Evolutionary conservation across 2,113 vertebrate species (phyloP).

Genomic region (Chroicocephalus ridibundus): DNA sequence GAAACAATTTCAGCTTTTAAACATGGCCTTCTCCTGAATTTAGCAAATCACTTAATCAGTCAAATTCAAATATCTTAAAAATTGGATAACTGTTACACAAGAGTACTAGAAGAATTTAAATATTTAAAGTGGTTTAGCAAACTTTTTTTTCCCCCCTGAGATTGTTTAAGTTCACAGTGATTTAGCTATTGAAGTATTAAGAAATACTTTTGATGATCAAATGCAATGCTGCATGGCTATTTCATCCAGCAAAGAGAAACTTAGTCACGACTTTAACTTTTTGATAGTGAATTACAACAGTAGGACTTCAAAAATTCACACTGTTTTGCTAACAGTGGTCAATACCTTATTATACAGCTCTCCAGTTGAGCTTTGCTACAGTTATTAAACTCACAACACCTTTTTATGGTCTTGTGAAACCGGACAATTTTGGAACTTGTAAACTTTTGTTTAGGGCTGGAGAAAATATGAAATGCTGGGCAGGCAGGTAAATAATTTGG

Average conservation of each 20-base stretch:
- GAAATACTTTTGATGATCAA: background rate
- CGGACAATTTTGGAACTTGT: background rate
- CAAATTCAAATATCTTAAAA: background rate
- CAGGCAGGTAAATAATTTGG: background rate
- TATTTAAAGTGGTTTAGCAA: background rate
- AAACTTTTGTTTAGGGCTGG: background rate
- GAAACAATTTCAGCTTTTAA: background rate
- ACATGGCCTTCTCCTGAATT: background rate
- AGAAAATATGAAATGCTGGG: conserved; percentile 1
- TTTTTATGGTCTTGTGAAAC: background rate
- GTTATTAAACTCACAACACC: background rate
- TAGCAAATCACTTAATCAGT: background rate
- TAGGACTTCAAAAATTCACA: background rate
- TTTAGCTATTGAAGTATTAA: background rate
- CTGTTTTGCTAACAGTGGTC: background rate
- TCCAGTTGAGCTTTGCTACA: background rate
- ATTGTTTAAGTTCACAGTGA: background rate
- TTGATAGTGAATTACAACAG: background rate
- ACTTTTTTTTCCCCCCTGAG: background rate
- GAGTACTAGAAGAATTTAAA: background rate
- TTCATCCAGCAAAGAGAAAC: background rate
- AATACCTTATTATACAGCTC: background rate
- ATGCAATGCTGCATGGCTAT: background rate
- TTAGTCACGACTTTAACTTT: background rate
- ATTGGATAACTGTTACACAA: background rate